Evolutionary conservation across 30 jellyfish, hydroid and myxozoan species (phyloP), one percentile per base, ranked within the genome.

Genomic region (Pseudorhiza aurosa): DNA sequence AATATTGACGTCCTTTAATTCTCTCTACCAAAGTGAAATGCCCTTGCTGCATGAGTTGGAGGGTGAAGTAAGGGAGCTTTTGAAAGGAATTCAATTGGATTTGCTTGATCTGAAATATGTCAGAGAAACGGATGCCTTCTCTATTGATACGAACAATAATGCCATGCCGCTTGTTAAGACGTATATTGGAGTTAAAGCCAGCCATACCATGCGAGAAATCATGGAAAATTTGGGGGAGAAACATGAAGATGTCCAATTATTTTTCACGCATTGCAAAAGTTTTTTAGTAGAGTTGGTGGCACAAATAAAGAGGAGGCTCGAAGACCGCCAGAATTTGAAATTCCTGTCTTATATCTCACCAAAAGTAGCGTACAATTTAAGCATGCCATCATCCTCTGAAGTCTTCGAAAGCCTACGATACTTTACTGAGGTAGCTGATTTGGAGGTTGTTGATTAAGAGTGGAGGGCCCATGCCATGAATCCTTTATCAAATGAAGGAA

Each of bases 381-480:
- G 43, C 68, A 24, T 32, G 49, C 82, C 88, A 37, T 76, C 88
- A 58, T 58, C 58, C 24, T 8, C 73, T 4, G 88, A 56, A 40
- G 45, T 31, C 49, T 76, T 10, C 83, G 35, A 22, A 53, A n/a
- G n/a, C n/a, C n/a, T n/a, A n/a, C n/a, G 82, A 31, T 31, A 49
- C 60, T 65, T 73, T 21, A 2, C 39, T 47, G n/a, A 45, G 40
- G 87, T 45, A 19, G 49, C 43, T 45, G 65, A 22, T 33, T 21
- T 47, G 71, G 14, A 76, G 85, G 30, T 1, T 1, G 65, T 76
- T 19, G 88, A 58, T 22, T 10, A 40, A 24, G 88, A 76, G 29
- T 58, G 69, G 88, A 30, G 83, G 28, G 82, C 32, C 5, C 88
- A 76, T 76, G 88, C 25, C 8, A 1, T 76, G 37, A 40, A 76